These are phyloP conservation scores for Arrhamphus sclerolepis DNA, from an alignment of 2,797 vertebrate genomes.

Conservation along the genomic window DNA sequence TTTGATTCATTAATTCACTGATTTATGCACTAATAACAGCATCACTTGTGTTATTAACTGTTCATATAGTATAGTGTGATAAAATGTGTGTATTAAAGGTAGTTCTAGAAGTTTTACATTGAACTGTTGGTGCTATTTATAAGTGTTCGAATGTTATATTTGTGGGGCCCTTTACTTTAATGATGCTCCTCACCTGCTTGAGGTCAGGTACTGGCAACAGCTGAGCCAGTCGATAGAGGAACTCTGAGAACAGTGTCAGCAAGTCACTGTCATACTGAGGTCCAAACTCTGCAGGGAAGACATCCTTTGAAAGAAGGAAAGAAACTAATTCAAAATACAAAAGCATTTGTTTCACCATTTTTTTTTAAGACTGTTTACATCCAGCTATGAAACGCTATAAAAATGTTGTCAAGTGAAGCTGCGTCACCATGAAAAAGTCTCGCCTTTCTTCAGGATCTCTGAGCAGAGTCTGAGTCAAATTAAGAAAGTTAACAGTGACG, in stretches of 20 bases:
- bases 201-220: conserved; percentile 79
- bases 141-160: background rate
- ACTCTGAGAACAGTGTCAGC: conserved; percentile 84
- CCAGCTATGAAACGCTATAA: background rate
- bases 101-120: too few species aligned
- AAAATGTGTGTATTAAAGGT: too few species aligned
- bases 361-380: background rate
- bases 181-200: conserved; percentile 75
- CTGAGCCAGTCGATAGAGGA: conserved; percentile 80
- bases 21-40: too few species aligned
- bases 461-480: conserved; percentile 73
- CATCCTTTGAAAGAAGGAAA: conserved; percentile 66
- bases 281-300: conserved; percentile 82
- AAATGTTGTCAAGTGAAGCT: background rate
- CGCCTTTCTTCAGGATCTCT: conserved; percentile 68
- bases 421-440: conserved; percentile 73
- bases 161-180: background rate
- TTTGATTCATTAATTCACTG: too few species aligned
- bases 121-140: too few species aligned
- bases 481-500: conserved; percentile 56
- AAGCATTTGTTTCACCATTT: too few species aligned
- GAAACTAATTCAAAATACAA: too few species aligned
- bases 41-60: too few species aligned
- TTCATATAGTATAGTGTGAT: too few species aligned
- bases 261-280: conserved; percentile 78